A percentile compares a stretch with the other conserved stretches of the same genome.
Conservation (phyloP, 1,140 invertebrate species). For the Ostrea edulis region DNA sequence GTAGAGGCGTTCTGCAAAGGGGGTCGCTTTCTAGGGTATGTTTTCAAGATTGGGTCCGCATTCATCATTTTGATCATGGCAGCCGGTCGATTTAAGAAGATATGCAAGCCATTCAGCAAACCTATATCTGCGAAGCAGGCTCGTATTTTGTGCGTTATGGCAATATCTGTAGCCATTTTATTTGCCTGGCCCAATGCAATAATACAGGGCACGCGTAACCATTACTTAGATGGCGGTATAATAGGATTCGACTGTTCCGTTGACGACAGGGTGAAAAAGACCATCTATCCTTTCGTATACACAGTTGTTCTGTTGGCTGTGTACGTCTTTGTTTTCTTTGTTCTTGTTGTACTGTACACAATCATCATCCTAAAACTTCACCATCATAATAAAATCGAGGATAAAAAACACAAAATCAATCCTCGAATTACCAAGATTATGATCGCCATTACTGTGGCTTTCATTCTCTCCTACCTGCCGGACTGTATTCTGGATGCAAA, state of each 20-base stretch:
- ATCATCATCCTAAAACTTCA: constrained; percentile 2
- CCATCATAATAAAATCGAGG: neutral
- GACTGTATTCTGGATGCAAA: constrained; percentile 33
- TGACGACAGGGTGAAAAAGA: constrained; percentile 31
- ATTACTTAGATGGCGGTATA: constrained; percentile 22
- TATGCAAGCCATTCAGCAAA: constrained; percentile 46
- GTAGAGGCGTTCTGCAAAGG: constrained; percentile 36
- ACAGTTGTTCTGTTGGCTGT: neutral
- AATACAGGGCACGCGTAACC: constrained; percentile 12
- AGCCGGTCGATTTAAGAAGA: constrained; percentile 33
- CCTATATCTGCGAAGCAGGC: neutral
- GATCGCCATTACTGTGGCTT: constrained; percentile 42
- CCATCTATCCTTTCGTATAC: constrained; percentile 41
- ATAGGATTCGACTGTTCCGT: constrained; percentile 46
- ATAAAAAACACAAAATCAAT: neutral
- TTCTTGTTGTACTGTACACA: constrained; percentile 13
- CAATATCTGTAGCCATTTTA: constrained; percentile 32
- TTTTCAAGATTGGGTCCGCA: constrained; percentile 44
- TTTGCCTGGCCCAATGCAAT: constrained; percentile 43
- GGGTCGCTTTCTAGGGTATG: neutral
- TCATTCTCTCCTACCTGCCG: constrained; percentile 46
- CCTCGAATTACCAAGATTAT: constrained; percentile 43
- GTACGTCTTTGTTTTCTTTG: neutral
- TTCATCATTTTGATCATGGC: constrained; percentile 44
- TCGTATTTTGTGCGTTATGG: neutral